Evolutionary conservation across 2,797 vertebrate genomes (phyloP).

Genomic region (Enteromius trimaculatus): DNA sequence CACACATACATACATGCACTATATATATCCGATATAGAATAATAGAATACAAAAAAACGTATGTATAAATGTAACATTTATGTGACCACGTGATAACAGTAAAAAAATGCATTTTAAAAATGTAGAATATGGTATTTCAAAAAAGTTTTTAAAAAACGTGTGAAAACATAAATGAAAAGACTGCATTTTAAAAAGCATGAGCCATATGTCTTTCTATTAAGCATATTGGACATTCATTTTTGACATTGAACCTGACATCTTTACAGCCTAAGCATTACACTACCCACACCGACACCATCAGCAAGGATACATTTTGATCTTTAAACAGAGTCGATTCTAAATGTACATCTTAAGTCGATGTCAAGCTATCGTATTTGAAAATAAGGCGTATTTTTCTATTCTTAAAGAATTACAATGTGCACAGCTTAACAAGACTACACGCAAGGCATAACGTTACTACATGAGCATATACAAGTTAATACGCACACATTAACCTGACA

Average conservation of each 20-base stretch:
- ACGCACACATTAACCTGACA: not conserved
- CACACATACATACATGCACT: not conserved
- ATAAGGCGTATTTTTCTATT: not conserved
- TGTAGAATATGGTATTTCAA: not conserved
- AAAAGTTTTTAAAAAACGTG: not conserved
- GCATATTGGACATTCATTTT: not conserved
- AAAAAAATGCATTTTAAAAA: not conserved
- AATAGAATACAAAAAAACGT: not conserved
- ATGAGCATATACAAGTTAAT: not conserved
- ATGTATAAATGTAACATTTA: not conserved
- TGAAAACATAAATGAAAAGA: not conserved
- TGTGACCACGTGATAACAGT: not conserved
- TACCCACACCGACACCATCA: not conserved
- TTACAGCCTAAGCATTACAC: not conserved
- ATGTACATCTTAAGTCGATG: not conserved
- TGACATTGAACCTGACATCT: conserved; percentile 11
- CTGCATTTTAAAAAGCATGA: not conserved
- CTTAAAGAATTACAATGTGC: not conserved
- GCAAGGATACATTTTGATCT: not conserved
- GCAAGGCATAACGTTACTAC: not conserved
- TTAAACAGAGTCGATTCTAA: not conserved
- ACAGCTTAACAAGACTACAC: not conserved
- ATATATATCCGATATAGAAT: not conserved
- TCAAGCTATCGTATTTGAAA: not conserved
- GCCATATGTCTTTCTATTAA: not conserved